These are phyloP conservation scores for Pseudorhiza aurosa DNA, from an alignment of 30 jellyfish, hydroid and myxozoan species.

Conservation along the genomic window DNA sequence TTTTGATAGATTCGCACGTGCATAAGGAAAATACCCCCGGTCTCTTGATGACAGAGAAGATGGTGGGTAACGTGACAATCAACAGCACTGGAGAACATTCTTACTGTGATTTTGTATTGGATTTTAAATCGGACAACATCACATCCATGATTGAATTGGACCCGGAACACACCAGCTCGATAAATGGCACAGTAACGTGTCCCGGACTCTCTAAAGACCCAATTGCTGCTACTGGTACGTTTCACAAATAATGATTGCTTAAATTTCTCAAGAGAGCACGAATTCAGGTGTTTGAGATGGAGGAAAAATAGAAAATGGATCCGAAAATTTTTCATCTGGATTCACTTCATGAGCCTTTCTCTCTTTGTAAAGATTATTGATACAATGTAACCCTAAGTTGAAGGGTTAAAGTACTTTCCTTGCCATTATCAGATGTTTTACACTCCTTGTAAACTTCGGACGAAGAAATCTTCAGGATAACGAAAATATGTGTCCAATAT, in stretches of 20 bases:
- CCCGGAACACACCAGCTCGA: constrained; percentile 32
- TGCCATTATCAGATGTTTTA: no score
- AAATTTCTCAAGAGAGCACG: neutral
- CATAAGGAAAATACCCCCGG: constrained; percentile 26
- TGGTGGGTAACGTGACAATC: constrained; percentile 49
- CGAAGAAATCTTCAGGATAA: no score
- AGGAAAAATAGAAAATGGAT: no score
- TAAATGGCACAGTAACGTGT: constrained; percentile 68
- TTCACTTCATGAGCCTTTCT: no score
- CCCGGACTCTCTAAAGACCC: constrained; percentile 65
- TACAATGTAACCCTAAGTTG: no score
- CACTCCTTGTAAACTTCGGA: no score
- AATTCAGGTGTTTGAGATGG: no score
- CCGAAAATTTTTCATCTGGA: no score
- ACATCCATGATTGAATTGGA: constrained; percentile 43
- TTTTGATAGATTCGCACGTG: neutral
- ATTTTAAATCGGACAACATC: constrained; percentile 36
- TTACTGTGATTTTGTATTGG: constrained; percentile 38
- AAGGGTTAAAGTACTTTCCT: no score
- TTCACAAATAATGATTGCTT: neutral
- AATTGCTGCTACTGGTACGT: neutral
- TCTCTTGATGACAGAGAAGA: constrained; percentile 40
- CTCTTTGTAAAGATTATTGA: no score
- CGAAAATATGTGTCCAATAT: no score
- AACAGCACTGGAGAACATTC: neutral